Base-by-base conservation (phyloP, 1,140 invertebrate species). In the Neotoxoptera formosana region DNA sequence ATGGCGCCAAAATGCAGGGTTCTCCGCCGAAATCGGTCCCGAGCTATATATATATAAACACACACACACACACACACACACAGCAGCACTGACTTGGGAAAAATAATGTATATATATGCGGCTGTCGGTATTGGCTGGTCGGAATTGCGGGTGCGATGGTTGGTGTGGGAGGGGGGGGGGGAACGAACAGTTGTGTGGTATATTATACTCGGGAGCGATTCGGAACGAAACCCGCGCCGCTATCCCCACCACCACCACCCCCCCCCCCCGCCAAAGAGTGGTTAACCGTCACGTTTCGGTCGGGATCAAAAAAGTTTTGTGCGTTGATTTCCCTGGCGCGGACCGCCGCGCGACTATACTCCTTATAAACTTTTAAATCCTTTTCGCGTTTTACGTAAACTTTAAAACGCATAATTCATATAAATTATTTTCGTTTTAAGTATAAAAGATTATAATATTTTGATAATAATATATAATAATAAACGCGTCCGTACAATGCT, bases 271-370 rank as follows among this genome's bases (percentile, higher is more conserved):
- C 36, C 45, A 47, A 76, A 76, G 30, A 87, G 86, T 34, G 86
- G 86, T 87, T 87, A 87, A 87, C 86, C 86, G 86, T 87, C 86
- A 87, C 86, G 86, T 87, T 87, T 87, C 86, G 86, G 86, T 87
- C 86, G 45, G 86, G 86, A 87, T 87, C 86, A 87, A 87, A 87
- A 87, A 87, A 87, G 86, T 87, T 87, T 87, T 48, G 11, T n/a
- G 86, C 86, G 86, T 51, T 87, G 86, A 87, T 87, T 87, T 48
- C 86, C 47, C 86, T n/a, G 84, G 41, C 23, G 25, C n/a, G 45
- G n/a, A 11, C 14, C n/a, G 8, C 23, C 41, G 9, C 25, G 30
- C 86, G 30, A 87, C 86, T 48, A 34, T 47, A 25, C 25, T 87
- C 47, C 30, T 48, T 48, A n/a, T n/a, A 87, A 87, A 87, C 25